Evolutionary conservation across 2,113 vertebrate genomes (phyloP).

Genomic region (Pandion haliaetus): DNA sequence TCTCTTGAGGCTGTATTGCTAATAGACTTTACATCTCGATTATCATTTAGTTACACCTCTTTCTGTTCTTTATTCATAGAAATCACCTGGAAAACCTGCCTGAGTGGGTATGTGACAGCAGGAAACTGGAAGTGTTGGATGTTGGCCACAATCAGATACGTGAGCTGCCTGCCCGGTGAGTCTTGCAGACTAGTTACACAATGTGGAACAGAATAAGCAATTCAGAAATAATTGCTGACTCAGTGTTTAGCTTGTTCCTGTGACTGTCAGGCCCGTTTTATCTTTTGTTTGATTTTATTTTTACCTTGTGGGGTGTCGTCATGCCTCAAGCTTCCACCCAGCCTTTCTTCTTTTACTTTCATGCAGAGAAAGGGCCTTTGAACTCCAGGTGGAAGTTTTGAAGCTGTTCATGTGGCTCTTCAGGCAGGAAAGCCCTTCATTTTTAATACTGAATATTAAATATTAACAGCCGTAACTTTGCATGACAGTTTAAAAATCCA

Average conservation of each 20-base stretch:
- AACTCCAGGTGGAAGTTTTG: slow-evolving; percentile 4
- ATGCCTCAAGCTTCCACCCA: neutral
- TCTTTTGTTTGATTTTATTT: slow-evolving; percentile 43
- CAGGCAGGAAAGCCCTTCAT: neutral
- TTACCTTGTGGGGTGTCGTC: neutral
- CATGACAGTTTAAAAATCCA: neutral
- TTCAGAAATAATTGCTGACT: slow-evolving; percentile 40
- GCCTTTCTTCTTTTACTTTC: slow-evolving; percentile 44
- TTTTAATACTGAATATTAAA: slow-evolving; percentile 44
- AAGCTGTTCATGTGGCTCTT: neutral
- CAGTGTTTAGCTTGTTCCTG: slow-evolving; percentile 31
- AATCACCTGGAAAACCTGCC: slow-evolving; percentile 90
- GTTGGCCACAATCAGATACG: slow-evolving; percentile 89
- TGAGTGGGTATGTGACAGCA: slow-evolving; percentile 93
- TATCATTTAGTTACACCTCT: neutral
- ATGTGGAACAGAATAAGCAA: neutral
- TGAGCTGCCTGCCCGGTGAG: slow-evolving; percentile 92
- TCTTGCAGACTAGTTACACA: neutral
- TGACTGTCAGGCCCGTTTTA: slow-evolving; percentile 4
- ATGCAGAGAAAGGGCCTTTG: slow-evolving; percentile 16
- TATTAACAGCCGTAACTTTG: slow-evolving; percentile 23
- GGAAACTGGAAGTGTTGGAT: slow-evolving; percentile 93
- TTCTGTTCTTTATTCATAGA: slow-evolving; percentile 70
- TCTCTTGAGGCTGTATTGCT: neutral
- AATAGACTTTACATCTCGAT: neutral